phyloP scores from a whole-genome alignment of 2,888 invertebrate genomes.

The Silvanus unidentatus region DNA sequence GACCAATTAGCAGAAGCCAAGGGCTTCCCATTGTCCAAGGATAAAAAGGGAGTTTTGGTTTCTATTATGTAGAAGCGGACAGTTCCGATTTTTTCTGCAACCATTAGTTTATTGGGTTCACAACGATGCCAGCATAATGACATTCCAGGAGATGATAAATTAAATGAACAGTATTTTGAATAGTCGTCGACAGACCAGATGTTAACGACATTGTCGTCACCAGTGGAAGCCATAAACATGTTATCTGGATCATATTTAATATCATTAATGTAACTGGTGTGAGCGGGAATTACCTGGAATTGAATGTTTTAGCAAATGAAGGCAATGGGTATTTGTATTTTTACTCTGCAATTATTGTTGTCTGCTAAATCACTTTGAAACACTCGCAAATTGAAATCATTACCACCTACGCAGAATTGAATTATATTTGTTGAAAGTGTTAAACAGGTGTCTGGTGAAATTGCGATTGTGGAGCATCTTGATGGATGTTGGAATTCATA shows the following conservation, averaged over 20 bases:
- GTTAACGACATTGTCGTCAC: conserved; percentile 70
- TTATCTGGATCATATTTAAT: conserved; percentile 65
- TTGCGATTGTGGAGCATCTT: conserved; percentile 52
- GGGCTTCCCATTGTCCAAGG: conserved; percentile 58
- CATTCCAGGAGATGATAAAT: conserved; percentile 61
- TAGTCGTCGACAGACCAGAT: conserved; percentile 57
- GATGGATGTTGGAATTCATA: conserved; percentile 53
- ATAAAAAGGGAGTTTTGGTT: conserved; percentile 60
- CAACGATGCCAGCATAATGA: conserved; percentile 64
- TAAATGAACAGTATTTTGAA: conserved; percentile 54
- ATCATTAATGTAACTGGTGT: conserved; percentile 64
- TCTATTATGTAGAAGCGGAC: conserved; percentile 67
- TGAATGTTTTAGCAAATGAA: too few species aligned
- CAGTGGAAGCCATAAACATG: conserved; percentile 63
- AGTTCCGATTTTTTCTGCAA: conserved; percentile 69
- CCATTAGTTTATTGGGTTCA: conserved; percentile 64
- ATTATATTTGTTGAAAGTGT: conserved; percentile 53
- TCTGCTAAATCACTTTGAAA: conserved; percentile 53
- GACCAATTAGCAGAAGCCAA: conserved; percentile 68
- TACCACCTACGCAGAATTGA: conserved; percentile 52
- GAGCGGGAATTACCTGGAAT: conserved; percentile 56
- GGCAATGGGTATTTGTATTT: background rate
- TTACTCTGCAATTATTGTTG: conserved; percentile 47
- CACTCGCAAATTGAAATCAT: conserved; percentile 52
- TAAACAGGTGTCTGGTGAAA: conserved; percentile 59